These are phyloP conservation scores for Pitta sordida DNA, from an alignment of 2,113 vertebrate species.

Conservation along the genomic window DNA sequence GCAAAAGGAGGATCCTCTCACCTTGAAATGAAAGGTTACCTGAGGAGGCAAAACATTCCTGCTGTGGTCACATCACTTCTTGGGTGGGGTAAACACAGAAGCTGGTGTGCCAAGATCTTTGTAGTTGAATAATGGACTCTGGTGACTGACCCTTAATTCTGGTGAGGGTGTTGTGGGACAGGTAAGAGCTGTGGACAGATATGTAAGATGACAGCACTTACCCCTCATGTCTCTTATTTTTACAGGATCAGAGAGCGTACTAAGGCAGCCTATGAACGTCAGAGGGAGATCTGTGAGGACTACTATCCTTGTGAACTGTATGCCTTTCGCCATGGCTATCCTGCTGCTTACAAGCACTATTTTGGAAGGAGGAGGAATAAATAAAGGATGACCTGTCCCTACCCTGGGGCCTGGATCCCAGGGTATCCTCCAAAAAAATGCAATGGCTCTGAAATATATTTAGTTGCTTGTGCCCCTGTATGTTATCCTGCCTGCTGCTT, in stretches of 20 bases:
- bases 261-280: slow-evolving; percentile 77
- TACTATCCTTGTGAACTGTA: slow-evolving; percentile 80
- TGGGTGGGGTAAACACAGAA: background rate
- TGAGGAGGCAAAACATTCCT: background rate
- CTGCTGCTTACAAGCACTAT: slow-evolving; percentile 81
- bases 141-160: background rate
- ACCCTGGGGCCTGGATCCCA: slow-evolving; percentile 18
- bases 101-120: background rate
- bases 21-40: background rate
- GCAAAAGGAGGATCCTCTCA: background rate
- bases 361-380: slow-evolving; percentile 64
- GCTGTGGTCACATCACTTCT: background rate
- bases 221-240: background rate
- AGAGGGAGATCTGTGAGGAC: slow-evolving; percentile 87
- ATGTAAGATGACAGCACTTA: background rate
- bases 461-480: slow-evolving; percentile 58
- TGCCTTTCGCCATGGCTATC: slow-evolving; percentile 71
- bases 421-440: background rate
- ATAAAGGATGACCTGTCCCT: background rate
- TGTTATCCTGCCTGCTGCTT: slow-evolving; percentile 46
- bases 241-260: slow-evolving; percentile 65
- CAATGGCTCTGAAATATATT: slow-evolving; percentile 53
- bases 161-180: background rate
- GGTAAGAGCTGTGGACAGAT: background rate
- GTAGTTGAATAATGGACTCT: background rate